Evolutionary conservation across 2,797 vertebrate species (phyloP).

Genomic region (Synanceia verrucosa): DNA sequence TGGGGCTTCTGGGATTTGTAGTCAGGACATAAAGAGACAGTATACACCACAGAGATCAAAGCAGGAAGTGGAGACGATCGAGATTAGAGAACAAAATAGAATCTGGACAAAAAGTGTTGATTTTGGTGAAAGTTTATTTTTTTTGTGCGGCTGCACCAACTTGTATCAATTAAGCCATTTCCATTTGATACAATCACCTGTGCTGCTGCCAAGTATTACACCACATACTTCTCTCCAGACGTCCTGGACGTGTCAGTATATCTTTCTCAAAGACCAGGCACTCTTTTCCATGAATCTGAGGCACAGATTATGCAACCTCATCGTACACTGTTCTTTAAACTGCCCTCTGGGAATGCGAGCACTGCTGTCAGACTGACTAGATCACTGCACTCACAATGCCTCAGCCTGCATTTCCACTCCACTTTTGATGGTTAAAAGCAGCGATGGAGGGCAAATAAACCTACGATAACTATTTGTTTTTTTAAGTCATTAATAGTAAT

Average conservation of each 20-base stretch:
- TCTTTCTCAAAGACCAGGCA: slow-evolving; percentile 59
- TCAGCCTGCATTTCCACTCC: slow-evolving; percentile 45
- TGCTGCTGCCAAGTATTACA: slow-evolving; percentile 61
- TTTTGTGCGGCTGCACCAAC: slow-evolving; percentile 56
- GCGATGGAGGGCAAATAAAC: slow-evolving; percentile 9
- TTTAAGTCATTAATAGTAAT: neutral
- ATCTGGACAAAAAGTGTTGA: too few relatives aligned
- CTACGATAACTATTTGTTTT: slow-evolving; percentile 1
- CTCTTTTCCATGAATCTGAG: slow-evolving; percentile 70
- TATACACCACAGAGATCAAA: too few relatives aligned
- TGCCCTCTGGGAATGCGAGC: slow-evolving; percentile 63
- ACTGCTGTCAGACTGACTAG: slow-evolving; percentile 62
- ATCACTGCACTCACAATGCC: slow-evolving; percentile 44
- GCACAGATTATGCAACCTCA: slow-evolving; percentile 76
- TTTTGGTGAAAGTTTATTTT: too few relatives aligned
- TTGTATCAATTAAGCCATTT: slow-evolving; percentile 71
- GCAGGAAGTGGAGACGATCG: too few relatives aligned
- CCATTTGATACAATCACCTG: slow-evolving; percentile 54
- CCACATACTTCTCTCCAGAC: slow-evolving; percentile 57
- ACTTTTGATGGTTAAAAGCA: slow-evolving; percentile 53
- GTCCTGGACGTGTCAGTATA: slow-evolving; percentile 63
- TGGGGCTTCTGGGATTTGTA: too few relatives aligned
- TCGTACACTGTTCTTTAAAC: slow-evolving; percentile 59
- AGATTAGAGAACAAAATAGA: too few relatives aligned
- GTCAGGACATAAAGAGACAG: too few relatives aligned